Conservation (phyloP, 2,888 invertebrate species). For the Sicus ferrugineus region DNA sequence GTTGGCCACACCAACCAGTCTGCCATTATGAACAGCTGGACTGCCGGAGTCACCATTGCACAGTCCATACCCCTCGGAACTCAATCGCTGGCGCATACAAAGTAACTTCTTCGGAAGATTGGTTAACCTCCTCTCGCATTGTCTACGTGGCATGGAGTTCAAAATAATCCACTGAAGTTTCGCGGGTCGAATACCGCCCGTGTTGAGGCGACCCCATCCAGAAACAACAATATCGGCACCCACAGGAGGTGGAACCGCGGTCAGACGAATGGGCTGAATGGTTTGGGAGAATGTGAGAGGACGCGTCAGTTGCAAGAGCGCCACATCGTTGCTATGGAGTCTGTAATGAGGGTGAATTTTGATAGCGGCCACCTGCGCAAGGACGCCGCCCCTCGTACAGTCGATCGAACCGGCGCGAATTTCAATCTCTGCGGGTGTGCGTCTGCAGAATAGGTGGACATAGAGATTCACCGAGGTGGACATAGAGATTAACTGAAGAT, state of each 20-base stretch:
- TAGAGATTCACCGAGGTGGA: conserved; percentile 18
- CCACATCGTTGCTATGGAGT: conserved; percentile 51
- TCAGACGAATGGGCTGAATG: conserved; percentile 47
- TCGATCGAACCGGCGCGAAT: conserved; percentile 61
- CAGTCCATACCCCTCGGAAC: conserved; percentile 40
- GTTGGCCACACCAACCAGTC: conserved; percentile 51
- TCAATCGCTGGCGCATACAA: conserved; percentile 47
- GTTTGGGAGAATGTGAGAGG: conserved; percentile 45
- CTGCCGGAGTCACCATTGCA: conserved; percentile 53
- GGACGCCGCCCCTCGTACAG: conserved; percentile 51
- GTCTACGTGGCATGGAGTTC: conserved; percentile 41
- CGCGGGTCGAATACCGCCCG: conserved; percentile 46
- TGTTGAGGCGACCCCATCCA: conserved; percentile 51
- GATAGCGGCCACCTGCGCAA: conserved; percentile 43
- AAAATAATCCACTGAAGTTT: conserved; percentile 49
- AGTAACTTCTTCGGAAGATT: conserved; percentile 43
- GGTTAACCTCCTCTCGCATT: conserved; percentile 41
- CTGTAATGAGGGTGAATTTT: conserved; percentile 48
- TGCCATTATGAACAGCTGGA: conserved; percentile 47
- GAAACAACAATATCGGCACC: conserved; percentile 47
- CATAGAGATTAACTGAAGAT: neutral
- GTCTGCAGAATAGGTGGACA: conserved; percentile 47
- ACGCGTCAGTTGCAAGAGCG: conserved; percentile 45
- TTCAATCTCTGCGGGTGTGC: conserved; percentile 48
- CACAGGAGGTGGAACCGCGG: conserved; percentile 43